These are phyloP conservation scores for Buathra laborator DNA, from an alignment of 2,888 invertebrate genomes.

Conservation along the genomic window DNA sequence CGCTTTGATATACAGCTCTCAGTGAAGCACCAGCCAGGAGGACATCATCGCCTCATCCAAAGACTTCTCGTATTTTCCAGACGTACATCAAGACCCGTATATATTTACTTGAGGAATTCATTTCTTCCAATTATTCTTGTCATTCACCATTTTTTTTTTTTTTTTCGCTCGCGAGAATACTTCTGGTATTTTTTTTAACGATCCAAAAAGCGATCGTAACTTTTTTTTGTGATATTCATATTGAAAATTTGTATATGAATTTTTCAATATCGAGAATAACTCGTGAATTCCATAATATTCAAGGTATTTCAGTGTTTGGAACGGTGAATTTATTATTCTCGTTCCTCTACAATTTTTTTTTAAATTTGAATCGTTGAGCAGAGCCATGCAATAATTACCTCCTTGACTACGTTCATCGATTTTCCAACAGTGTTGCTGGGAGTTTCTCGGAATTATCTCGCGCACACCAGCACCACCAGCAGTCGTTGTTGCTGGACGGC, in stretches of 20 bases:
- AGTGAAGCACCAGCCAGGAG: slow-evolving; percentile 13
- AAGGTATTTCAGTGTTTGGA: background rate
- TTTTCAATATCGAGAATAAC: background rate
- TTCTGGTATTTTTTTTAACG: too few species aligned
- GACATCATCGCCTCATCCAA: slow-evolving; percentile 7
- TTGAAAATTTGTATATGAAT: background rate
- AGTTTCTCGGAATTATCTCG: slow-evolving; percentile 45
- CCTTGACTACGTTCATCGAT: slow-evolving; percentile 32
- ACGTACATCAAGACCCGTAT: background rate
- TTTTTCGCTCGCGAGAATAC: background rate
- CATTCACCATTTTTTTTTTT: background rate
- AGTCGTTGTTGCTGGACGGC: slow-evolving; percentile 14
- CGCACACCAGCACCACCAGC: background rate
- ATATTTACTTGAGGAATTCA: background rate
- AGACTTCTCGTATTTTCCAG: background rate
- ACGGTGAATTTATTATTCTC: background rate
- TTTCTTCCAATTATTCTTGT: background rate
- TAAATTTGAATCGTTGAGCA: background rate
- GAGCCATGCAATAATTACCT: slow-evolving; percentile 32
- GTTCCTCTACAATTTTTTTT: background rate
- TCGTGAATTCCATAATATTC: background rate
- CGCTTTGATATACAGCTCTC: slow-evolving; percentile 57
- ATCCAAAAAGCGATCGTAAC: background rate
- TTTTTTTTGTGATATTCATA: background rate
- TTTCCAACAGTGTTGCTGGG: slow-evolving; percentile 5